phyloP scores from a whole-genome alignment of 2,113 vertebrate genomes.

The Verasper variegatus region DNA sequence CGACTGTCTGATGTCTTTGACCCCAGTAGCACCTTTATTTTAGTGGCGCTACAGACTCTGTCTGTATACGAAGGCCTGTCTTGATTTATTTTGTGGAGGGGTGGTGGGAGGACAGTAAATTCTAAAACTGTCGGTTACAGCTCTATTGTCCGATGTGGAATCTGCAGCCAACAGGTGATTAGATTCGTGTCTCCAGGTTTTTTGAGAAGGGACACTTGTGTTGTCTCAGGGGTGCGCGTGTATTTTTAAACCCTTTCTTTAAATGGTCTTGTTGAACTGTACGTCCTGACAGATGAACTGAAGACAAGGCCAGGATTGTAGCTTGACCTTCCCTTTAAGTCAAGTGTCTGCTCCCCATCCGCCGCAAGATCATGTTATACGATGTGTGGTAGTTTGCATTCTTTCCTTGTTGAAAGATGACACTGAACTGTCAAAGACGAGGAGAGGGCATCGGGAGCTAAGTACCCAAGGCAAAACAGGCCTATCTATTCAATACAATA shows the following conservation, averaged over 20 bases:
- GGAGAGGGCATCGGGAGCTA: conserved; percentile 50
- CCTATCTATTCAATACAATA: conserved; percentile 72
- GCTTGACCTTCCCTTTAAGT: conserved; percentile 76
- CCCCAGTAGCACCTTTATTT: background rate
- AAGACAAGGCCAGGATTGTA: conserved; percentile 67
- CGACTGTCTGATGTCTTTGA: conserved; percentile 18
- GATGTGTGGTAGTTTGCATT: conserved; percentile 68
- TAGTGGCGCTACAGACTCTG: background rate
- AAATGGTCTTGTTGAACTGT: conserved; percentile 70
- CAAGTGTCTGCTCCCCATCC: conserved; percentile 70
- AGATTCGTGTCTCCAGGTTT: conserved; percentile 59
- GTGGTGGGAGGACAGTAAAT: conserved; percentile 13
- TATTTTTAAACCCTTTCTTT: conserved; percentile 80
- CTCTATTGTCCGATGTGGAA: conserved; percentile 43
- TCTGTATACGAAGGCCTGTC: background rate
- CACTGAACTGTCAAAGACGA: conserved; percentile 64
- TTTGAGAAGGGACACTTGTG: conserved; percentile 41
- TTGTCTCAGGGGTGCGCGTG: conserved; percentile 60
- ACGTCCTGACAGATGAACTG: conserved; percentile 72
- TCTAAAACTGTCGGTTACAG: conserved; percentile 1
- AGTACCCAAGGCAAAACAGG: conserved; percentile 64
- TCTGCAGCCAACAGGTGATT: conserved; percentile 63
- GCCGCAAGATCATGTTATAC: conserved; percentile 63
- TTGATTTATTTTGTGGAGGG: conserved; percentile 1
- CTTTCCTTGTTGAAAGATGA: conserved; percentile 78